These are phyloP conservation scores for Ptychochromis oligacanthus DNA, from an alignment of 2,113 vertebrate species.

Conservation along the genomic window DNA sequence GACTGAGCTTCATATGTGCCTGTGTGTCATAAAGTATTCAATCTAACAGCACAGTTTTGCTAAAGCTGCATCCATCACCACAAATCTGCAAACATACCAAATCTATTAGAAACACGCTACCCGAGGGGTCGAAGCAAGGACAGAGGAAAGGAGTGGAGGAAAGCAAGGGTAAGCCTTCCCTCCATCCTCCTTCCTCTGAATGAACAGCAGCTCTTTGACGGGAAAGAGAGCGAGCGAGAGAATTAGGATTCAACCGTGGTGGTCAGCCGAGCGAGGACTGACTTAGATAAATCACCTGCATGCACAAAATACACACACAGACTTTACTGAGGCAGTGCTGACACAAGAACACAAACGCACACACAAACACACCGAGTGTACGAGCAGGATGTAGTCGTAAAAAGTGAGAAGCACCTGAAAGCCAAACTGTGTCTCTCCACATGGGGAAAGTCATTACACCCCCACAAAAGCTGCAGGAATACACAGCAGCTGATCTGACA, in stretches of 20 bases:
- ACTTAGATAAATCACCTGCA: conserved; percentile 70
- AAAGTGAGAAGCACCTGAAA: conserved; percentile 61
- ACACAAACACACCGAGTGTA: not conserved
- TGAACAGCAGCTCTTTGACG: conserved; percentile 71
- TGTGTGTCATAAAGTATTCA: conserved; percentile 27
- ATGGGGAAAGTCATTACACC: conserved; percentile 50
- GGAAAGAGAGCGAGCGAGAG: conserved; percentile 11
- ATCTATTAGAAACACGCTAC: conserved; percentile 26
- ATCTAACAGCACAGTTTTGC: conserved; percentile 32
- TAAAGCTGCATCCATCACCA: conserved; percentile 39
- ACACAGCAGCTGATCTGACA: conserved; percentile 32
- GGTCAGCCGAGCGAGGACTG: conserved; percentile 47
- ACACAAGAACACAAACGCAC: conserved; percentile 26
- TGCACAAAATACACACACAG: conserved; percentile 51
- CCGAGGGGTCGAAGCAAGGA: not conserved
- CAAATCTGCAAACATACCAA: conserved; percentile 45
- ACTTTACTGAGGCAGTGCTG: conserved; percentile 30
- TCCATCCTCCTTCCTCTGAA: conserved; percentile 43
- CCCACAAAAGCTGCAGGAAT: conserved; percentile 17
- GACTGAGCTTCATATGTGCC: not conserved
- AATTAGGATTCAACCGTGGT: conserved; percentile 70
- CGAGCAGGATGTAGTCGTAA: conserved; percentile 42
- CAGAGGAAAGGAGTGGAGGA: not conserved
- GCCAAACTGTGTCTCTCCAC: conserved; percentile 60
- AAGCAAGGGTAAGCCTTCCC: not conserved